Percentiles rank a stretch among this genome's conserved stretches.
phyloP scores from a whole-genome alignment of 2,888 invertebrate species.

The Spisula subtruncata region DNA sequence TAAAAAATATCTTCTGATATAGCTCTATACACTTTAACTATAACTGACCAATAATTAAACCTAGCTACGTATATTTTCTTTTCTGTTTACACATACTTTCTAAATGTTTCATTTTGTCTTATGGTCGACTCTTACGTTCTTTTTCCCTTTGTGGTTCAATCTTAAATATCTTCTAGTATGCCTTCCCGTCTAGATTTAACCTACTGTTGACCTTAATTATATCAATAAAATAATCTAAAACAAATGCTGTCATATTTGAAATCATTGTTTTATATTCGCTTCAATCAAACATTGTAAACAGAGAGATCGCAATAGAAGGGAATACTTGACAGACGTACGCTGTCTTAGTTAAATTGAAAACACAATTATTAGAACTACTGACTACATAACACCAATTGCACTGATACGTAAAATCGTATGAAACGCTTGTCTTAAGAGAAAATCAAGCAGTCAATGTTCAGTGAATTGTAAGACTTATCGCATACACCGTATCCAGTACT shows the following conservation, averaged over 20 bases:
- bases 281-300: background rate
- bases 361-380: slow-evolving; percentile 14
- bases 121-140: too few relatives aligned
- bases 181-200: too few relatives aligned
- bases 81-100: too few relatives aligned
- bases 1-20: too few relatives aligned
- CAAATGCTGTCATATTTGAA: background rate
- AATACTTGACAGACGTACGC: background rate
- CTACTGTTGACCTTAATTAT: too few relatives aligned
- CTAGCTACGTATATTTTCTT: too few relatives aligned
- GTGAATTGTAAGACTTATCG: slow-evolving; percentile 55
- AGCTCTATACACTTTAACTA: too few relatives aligned
- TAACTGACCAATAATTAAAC: too few relatives aligned
- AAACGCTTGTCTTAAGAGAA: slow-evolving; percentile 53
- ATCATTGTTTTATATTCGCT: background rate
- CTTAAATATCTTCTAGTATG: too few relatives aligned
- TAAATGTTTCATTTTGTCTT: too few relatives aligned
- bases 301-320: background rate
- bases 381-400: background rate
- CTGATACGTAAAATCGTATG: slow-evolving; percentile 40
- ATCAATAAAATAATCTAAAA: too few relatives aligned
- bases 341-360: slow-evolving; percentile 22
- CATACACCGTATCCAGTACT: slow-evolving; percentile 57
- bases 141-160: too few relatives aligned
- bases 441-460: slow-evolving; percentile 57